Base-by-base conservation (phyloP, 2,888 invertebrate species). In the Laspeyria flexula region DNA sequence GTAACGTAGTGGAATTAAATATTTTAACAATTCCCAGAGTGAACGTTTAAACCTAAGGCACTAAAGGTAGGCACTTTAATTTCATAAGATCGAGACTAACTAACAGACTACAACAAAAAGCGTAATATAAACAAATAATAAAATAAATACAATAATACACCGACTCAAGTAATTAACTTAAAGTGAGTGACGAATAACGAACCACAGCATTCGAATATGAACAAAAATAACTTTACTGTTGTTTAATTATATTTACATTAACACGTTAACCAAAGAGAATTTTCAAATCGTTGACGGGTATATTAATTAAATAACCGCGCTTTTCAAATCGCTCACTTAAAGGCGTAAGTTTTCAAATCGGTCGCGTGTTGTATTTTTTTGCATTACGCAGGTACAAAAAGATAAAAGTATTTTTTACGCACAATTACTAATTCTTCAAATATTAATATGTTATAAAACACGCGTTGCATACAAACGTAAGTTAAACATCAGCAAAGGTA, bases 31-130 rank as follows among this genome's bases (percentile, higher is more conserved):
- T 59, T 63, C 47, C 57, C 55, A 61, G 53, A 60, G 43, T 59
- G 51, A 60, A 61, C 66, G 55, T 62, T 60, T 64, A 60, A 47
- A 65, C 47, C 73, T 75, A 81, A 85, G 81, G 80, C 86, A 83
- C 81, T 78, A 73, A 69, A 79, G 69, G 25, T 25, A 85, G 85
- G 83, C 84, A 84, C 83, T 62, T 68, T 69, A 56, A 58, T 61
- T 71, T 71, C 73, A 73, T 67, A 76, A 72, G 67, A 77, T 71
- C 74, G 66, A 77, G 69, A 78, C 73, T 78, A 76, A 79, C 74
- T 81, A 79, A 73, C 75, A 70, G 79, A 82, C 80, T 85, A 85
- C 71, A 77, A 75, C 78, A 78, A 77, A 79, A 90, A 90, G 88
- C 87, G 86, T 89, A 85, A 64, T 75, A 81, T 60, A 66, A 65